These are phyloP conservation scores for Lichenostomus cassidix DNA, from an alignment of 2,113 vertebrate species.

Conservation along the genomic window DNA sequence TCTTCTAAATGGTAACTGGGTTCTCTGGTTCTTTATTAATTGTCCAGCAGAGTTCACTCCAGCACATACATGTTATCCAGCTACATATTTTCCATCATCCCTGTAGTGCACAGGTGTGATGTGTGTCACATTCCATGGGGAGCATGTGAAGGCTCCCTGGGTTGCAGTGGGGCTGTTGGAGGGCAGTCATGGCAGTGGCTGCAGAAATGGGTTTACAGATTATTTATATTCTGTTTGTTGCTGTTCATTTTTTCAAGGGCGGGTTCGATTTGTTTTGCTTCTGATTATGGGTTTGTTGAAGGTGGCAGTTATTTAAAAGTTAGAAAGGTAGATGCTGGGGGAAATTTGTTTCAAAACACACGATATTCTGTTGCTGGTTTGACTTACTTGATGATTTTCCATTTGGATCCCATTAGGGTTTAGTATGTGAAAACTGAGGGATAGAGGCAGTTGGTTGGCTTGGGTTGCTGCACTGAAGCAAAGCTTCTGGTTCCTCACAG, in stretches of 20 bases:
- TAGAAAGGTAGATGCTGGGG: background rate
- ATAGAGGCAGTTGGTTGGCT: background rate
- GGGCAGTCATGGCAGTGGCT: background rate
- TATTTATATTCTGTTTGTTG: background rate
- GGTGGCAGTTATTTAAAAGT: background rate
- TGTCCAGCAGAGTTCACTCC: background rate
- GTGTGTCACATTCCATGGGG: background rate
- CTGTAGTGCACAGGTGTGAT: background rate
- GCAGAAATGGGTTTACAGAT: background rate
- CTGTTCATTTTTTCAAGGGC: background rate
- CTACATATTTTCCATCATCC: background rate
- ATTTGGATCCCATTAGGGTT: constrained; percentile 1
- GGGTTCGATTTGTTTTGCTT: background rate
- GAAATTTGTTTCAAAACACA: background rate
- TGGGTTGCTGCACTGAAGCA: background rate
- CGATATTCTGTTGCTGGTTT: background rate
- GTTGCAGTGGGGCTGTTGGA: background rate
- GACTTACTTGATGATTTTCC: background rate
- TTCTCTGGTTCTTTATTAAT: background rate
- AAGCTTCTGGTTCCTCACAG: background rate
- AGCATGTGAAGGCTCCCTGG: background rate
- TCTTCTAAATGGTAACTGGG: background rate
- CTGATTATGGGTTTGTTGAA: background rate
- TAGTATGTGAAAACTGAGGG: background rate
- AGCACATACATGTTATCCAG: background rate